Conservation (phyloP, 1,140 invertebrate genomes). For the Drosophila ambigua region DNA sequence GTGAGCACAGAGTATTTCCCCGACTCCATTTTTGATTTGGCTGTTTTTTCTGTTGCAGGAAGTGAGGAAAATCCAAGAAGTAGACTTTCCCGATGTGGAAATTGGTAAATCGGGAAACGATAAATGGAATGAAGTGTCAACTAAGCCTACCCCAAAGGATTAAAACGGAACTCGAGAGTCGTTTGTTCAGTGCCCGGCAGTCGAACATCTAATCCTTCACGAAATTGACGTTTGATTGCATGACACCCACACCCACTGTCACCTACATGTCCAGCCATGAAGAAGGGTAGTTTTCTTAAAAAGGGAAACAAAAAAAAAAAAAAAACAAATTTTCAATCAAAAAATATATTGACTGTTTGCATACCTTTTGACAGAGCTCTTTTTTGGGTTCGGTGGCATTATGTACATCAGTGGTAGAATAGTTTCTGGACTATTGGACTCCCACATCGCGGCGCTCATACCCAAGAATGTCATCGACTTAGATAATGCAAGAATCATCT, state of each 20-base stretch:
- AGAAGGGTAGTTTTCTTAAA: too few species aligned
- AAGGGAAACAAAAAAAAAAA: too few species aligned
- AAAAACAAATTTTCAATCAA: conserved; percentile 14
- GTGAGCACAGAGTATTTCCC: neutral
- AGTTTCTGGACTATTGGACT: conserved; percentile 80
- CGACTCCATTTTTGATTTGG: conserved; percentile 30
- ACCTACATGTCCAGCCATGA: conserved; percentile 21
- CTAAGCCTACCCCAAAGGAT: too few species aligned
- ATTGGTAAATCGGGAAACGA: too few species aligned
- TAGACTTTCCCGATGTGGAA: too few species aligned
- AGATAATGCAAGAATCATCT: conserved; percentile 67
- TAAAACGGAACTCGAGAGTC: neutral
- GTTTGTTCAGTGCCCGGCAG: neutral
- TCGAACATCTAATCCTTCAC: conserved; percentile 17
- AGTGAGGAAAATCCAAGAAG: neutral
- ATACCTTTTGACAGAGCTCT: conserved; percentile 61
- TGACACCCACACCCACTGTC: too few species aligned
- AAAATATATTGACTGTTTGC: conserved; percentile 13
- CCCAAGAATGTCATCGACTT: conserved; percentile 75
- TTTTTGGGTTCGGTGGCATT: conserved; percentile 77
- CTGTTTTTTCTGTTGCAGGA: neutral
- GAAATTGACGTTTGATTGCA: conserved; percentile 48
- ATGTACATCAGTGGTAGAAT: conserved; percentile 81
- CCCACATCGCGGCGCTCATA: conserved; percentile 69
- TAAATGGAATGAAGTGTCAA: too few species aligned